Evolutionary conservation across 1,140 invertebrate genomes (phyloP).

Genomic region (Lepidurus arcticus): DNA sequence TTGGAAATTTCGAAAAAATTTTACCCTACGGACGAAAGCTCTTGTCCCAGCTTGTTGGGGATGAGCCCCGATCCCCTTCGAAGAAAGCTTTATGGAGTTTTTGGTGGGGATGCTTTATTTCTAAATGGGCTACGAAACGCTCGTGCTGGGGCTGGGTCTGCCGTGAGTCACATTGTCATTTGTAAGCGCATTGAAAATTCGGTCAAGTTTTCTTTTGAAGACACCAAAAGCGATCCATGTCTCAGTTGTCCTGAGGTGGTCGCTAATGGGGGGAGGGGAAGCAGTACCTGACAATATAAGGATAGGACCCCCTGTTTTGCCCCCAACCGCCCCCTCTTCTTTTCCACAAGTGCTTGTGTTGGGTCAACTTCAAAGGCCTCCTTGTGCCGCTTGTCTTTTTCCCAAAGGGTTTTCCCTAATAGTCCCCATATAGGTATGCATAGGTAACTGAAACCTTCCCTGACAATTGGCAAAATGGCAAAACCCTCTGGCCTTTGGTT

Average conservation of each 20-base stretch:
- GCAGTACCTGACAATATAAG: not conserved
- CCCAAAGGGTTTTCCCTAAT: not conserved
- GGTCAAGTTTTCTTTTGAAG: slow-evolving; percentile 7
- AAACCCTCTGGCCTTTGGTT: not conserved
- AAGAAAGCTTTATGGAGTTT: not conserved
- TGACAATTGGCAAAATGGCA: not conserved
- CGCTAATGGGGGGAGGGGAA: not conserved
- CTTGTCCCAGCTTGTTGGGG: no score
- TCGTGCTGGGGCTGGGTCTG: not conserved
- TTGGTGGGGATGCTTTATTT: not conserved
- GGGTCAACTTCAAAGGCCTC: slow-evolving; percentile 8
- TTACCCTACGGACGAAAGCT: no score
- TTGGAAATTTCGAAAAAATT: no score
- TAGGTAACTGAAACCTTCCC: not conserved
- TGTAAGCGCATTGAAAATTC: slow-evolving; percentile 15
- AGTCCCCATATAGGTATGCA: not conserved
- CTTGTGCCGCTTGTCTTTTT: not conserved
- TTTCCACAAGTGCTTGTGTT: slow-evolving; percentile 21
- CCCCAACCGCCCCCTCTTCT: not conserved
- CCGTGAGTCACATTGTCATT: slow-evolving; percentile 15
- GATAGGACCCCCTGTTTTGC: slow-evolving; percentile 10
- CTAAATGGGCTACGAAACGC: not conserved
- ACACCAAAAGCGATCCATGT: not conserved
- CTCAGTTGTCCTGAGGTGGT: not conserved
- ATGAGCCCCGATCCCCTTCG: no score